These are phyloP conservation scores for Agapostemon virescens DNA, from an alignment of 2,888 invertebrate species.

Conservation along the genomic window DNA sequence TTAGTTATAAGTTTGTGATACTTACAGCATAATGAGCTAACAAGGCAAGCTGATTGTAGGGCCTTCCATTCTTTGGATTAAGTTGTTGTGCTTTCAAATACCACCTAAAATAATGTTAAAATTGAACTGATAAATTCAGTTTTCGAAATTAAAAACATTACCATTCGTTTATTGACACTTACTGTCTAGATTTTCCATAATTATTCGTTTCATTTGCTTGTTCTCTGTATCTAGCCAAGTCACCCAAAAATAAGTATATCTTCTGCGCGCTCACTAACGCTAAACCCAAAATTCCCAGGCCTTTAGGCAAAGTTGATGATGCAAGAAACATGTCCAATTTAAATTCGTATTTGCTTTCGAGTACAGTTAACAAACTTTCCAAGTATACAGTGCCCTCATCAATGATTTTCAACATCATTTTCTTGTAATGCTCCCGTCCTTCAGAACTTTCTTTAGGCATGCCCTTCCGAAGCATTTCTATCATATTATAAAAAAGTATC, in stretches of 20 bases:
- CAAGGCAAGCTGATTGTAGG: conserved; percentile 96
- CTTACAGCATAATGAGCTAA: conserved; percentile 91
- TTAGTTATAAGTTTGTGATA: conserved; percentile 62
- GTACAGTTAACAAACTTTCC: conserved; percentile 86
- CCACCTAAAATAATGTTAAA: conserved; percentile 82
- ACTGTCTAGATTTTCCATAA: conserved; percentile 89
- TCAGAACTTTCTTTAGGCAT: conserved; percentile 83
- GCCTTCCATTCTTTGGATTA: conserved; percentile 96
- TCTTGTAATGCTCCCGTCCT: conserved; percentile 85
- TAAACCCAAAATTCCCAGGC: conserved; percentile 86
- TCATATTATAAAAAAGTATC: conserved; percentile 92
- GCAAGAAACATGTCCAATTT: conserved; percentile 84
- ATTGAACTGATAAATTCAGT: not conserved
- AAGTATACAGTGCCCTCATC: conserved; percentile 91
- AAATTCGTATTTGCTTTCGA: conserved; percentile 90
- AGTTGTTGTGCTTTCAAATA: conserved; percentile 96
- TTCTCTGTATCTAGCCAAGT: conserved; percentile 94
- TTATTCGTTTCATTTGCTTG: conserved; percentile 90
- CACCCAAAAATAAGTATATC: conserved; percentile 93
- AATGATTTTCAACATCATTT: conserved; percentile 86
- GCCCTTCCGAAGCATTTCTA: conserved; percentile 89
- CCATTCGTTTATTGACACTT: conserved; percentile 73
- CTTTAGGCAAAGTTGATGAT: conserved; percentile 82
- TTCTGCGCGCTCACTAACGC: conserved; percentile 94
- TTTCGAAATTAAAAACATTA: not conserved